A percentile compares a stretch with the other conserved stretches of the same genome.
phyloP scores from a whole-genome alignment of 2,888 invertebrate genomes.

The Lithosia quadra region DNA sequence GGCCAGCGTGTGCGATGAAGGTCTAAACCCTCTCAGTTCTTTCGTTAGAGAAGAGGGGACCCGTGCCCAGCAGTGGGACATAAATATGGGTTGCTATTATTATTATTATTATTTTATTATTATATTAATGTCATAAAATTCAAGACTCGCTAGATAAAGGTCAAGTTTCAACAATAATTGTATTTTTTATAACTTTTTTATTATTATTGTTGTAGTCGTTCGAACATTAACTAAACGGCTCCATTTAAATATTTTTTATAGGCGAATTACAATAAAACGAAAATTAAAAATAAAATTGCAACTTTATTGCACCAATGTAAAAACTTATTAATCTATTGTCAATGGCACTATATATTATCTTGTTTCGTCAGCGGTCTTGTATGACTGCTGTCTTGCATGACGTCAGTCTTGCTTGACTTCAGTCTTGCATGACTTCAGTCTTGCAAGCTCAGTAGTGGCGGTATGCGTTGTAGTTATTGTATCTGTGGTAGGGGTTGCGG shows the following conservation, averaged over 20 bases:
- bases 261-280: slow-evolving; percentile 32
- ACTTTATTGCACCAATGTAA: slow-evolving; percentile 50
- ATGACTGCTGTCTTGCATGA: slow-evolving; percentile 25
- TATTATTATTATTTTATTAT: too few relatives aligned
- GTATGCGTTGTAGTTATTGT: slow-evolving; percentile 56
- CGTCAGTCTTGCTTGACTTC: slow-evolving; percentile 17
- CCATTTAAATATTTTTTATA: background rate
- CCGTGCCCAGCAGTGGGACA: too few relatives aligned
- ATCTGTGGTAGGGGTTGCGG: slow-evolving; percentile 61
- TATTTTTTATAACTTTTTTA: background rate
- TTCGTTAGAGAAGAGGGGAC: too few relatives aligned
- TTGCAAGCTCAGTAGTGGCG: slow-evolving; percentile 54
- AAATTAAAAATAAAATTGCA: slow-evolving; percentile 31
- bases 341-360: slow-evolving; percentile 55
- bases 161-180: background rate
- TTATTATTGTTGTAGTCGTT: background rate
- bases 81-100: too few relatives aligned
- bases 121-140: background rate
- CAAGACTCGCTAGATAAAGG: background rate
- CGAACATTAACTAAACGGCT: background rate
- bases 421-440: slow-evolving; percentile 15
- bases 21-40: too few relatives aligned
- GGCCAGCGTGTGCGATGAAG: too few relatives aligned
- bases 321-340: slow-evolving; percentile 44
- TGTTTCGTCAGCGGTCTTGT: slow-evolving; percentile 27